Evolutionary conservation across 2,888 invertebrate genomes (phyloP), one percentile per base, ranked within the genome.

Genomic region (Octonoba sinensis): DNA sequence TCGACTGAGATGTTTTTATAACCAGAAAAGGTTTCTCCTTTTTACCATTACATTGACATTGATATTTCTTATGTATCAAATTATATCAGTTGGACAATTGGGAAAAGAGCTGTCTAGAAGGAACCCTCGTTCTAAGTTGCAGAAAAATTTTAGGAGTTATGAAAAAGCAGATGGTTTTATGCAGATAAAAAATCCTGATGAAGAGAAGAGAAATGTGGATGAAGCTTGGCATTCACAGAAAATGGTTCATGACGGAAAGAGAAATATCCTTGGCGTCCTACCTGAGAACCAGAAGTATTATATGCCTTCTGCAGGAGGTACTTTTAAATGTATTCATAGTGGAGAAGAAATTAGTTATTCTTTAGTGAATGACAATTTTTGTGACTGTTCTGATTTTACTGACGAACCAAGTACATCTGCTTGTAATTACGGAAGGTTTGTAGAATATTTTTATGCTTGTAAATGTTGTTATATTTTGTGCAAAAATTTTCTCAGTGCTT

Each of bases 301-400:
- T 27, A 57, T 54, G 57, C 82, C 82, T 13, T 62, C 66, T n/a
- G 20, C 46, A n/a, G 54, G 36, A 57, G 71, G 66, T n/a, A 74
- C 66, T 27, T 84, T 84, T 66, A 74, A 56, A 27, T 84, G 84
- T 24, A 27, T 82, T 11, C 22, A 70, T n/a, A 79, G 77, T 56
- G 75, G 72, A 49, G 76, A 77, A 36, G 73, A 90, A 84, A 91
- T 93, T 69, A 88, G 90, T 1, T 95, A 92, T 87, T 89, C 89
- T 49, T 91, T 92, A 86, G 92, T 96, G 1, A 97, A 97, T 89
- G 97, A 97, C 87, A 95, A 97, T 89, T 97, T 93, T 88, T 97
- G 97, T 90, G 97, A 97, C 89, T 97, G 97, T 86, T 82, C 85
- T 12, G 90, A 90, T 84, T 88, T 88, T 3, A 87, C 87, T 56